These are phyloP conservation scores for Eupithecia subumbrata DNA, from an alignment of 2,888 invertebrate genomes.

Conservation along the genomic window DNA sequence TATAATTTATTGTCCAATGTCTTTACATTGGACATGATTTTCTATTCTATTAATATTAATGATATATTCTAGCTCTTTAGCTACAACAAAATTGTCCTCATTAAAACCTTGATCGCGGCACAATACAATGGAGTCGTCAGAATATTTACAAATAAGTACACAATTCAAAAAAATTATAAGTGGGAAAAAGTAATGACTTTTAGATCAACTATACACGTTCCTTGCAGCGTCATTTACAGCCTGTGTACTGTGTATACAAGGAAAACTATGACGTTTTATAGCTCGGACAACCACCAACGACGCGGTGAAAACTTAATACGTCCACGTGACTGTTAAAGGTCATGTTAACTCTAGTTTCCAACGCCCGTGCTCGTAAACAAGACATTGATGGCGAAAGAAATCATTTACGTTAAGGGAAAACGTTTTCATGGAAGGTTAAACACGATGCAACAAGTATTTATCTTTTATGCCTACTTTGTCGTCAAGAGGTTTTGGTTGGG, in stretches of 20 bases:
- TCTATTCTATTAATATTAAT: no score
- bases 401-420: slow-evolving; percentile 49
- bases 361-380: slow-evolving; percentile 46
- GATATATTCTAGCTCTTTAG: no score
- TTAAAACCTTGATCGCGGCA: no score
- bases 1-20: no score
- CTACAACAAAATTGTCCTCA: no score
- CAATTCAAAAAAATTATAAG: no score
- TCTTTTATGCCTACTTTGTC: background rate
- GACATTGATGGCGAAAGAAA: slow-evolving; percentile 48
- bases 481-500: background rate
- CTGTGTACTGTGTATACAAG: slow-evolving; percentile 44
- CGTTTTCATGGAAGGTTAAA: slow-evolving; percentile 43
- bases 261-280: slow-evolving; percentile 59
- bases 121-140: no score
- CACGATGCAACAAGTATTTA: slow-evolving; percentile 12
- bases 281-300: slow-evolving; percentile 54
- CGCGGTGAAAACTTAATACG: slow-evolving; percentile 57
- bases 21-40: no score
- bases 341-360: slow-evolving; percentile 38
- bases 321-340: slow-evolving; percentile 61
- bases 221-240: slow-evolving; percentile 50
- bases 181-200: no score
- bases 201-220: slow-evolving; percentile 29
- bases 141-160: no score